A percentile compares a stretch with the other conserved stretches of the same genome.
phyloP scores from a whole-genome alignment of 2,797 vertebrate genomes.

The Coccyzus lansbergi region DNA sequence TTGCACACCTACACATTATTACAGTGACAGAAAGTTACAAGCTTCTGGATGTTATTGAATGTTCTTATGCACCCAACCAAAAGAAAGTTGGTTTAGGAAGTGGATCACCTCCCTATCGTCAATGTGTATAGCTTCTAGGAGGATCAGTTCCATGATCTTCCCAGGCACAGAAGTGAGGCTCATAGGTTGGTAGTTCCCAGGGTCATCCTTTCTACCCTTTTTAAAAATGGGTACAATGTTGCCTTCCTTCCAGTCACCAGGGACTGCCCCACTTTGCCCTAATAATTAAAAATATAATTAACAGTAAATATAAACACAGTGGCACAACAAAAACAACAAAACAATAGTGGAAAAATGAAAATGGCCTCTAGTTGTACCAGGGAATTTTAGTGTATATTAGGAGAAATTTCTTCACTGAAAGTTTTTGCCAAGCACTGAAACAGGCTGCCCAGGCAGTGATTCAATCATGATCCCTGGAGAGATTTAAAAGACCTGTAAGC shows the following conservation, averaged over 20 bases:
- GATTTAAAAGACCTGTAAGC: not conserved
- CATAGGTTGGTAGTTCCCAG: too few relatives aligned
- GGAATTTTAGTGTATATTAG: not conserved
- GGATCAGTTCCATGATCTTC: too few relatives aligned
- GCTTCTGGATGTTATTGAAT: not conserved
- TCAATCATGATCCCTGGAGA: not conserved
- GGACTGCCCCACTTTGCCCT: too few relatives aligned
- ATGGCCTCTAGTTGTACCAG: accelerated
- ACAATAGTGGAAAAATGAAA: not conserved
- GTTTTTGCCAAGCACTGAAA: not conserved
- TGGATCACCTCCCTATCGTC: not conserved
- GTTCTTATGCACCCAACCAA: not conserved
- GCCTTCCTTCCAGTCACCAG: too few relatives aligned
- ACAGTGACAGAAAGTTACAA: not conserved
- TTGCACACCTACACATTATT: not conserved
- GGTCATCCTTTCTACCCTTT: too few relatives aligned
- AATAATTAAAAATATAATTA: not conserved
- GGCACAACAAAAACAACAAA: not conserved
- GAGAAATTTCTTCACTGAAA: not conserved
- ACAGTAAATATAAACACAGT: not conserved
- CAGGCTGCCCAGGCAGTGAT: not conserved
- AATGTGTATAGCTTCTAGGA: too few relatives aligned
- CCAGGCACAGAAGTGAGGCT: too few relatives aligned
- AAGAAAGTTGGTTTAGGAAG: not conserved
- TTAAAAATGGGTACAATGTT: too few relatives aligned